Evolutionary conservation across 2,113 vertebrate genomes (phyloP).

Genomic region (Pollimyrus isidori): DNA sequence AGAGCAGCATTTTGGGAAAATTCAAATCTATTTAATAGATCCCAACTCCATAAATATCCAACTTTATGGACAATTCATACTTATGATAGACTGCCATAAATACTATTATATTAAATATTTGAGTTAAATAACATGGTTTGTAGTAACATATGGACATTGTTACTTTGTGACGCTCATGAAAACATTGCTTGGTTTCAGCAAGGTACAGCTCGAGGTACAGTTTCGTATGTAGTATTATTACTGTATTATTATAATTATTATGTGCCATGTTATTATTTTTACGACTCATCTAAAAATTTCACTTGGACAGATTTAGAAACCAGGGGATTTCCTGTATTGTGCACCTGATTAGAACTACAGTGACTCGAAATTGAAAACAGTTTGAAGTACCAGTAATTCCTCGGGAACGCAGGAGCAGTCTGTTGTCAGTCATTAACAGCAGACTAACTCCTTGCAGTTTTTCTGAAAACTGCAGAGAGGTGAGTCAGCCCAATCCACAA

Average conservation of each 20-base stretch:
- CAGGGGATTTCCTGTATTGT: background rate
- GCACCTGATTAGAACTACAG: background rate
- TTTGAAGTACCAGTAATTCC: background rate
- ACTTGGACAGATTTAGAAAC: background rate
- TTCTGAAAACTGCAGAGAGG: background rate
- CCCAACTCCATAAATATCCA: background rate
- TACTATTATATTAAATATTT: background rate
- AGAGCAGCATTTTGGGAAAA: background rate
- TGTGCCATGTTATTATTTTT: background rate
- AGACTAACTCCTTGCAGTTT: background rate
- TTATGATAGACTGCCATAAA: background rate
- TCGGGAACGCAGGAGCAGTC: background rate
- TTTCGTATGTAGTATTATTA: background rate
- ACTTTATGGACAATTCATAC: background rate
- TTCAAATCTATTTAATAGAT: background rate
- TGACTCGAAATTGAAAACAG: background rate
- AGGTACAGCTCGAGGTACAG: background rate
- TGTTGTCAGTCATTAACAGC: background rate
- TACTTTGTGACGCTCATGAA: background rate
- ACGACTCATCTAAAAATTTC: background rate
- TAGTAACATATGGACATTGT: background rate
- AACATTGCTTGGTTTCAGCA: background rate
- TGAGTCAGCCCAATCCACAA: background rate
- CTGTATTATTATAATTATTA: background rate
- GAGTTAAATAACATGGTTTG: background rate